Evolutionary conservation across 2,888 invertebrate genomes (phyloP).

Genomic region (Scaptomyza cyrtandrae): DNA sequence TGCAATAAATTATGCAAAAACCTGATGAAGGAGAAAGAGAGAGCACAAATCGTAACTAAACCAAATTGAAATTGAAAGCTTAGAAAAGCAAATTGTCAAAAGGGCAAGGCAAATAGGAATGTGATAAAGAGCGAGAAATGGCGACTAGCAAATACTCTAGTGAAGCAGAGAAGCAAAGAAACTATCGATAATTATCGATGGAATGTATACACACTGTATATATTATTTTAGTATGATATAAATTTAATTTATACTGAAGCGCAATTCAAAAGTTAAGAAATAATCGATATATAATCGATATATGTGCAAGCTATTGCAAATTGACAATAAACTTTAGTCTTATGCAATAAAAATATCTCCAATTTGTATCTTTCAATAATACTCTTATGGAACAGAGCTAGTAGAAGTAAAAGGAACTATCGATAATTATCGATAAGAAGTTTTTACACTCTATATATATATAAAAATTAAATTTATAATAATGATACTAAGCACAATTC

Average conservation of each 20-base stretch:
- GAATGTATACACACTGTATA: too few species aligned
- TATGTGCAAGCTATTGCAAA: too few species aligned
- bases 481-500: too few species aligned
- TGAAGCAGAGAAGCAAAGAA: background rate
- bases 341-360: too few species aligned
- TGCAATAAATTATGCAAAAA: slow-evolving; percentile 78
- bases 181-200: background rate
- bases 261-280: too few species aligned
- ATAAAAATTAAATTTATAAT: too few species aligned
- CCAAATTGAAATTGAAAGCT: slow-evolving; percentile 49
- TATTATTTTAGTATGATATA: too few species aligned
- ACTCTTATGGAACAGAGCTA: background rate
- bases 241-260: too few species aligned
- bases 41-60: slow-evolving; percentile 24
- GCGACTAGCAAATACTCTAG: background rate
- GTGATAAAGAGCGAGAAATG: background rate
- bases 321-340: too few species aligned
- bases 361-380: too few species aligned
- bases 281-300: too few species aligned
- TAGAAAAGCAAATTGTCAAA: slow-evolving; percentile 16
- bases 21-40: slow-evolving; percentile 34
- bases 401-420: background rate
- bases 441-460: too few species aligned
- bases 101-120: background rate
- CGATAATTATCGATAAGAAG: background rate